Base-by-base conservation (phyloP, 2,113 vertebrate species). In the Nematolebias whitei region DNA sequence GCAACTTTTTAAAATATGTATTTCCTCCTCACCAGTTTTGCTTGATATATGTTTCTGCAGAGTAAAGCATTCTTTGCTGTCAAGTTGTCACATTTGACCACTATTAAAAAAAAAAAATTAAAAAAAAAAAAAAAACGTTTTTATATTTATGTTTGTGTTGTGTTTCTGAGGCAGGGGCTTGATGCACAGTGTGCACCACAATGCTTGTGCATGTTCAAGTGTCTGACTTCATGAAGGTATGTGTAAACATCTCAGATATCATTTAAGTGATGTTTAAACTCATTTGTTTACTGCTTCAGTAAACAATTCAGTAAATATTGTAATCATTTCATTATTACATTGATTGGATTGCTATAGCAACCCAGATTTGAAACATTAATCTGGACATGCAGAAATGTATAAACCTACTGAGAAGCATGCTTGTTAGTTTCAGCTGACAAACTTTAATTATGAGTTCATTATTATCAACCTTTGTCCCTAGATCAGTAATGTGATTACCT, bases 271-370 rank as follows among this genome's bases (percentile, higher is more conserved):
- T 26, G 24, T 60, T 63, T 69, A 74, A 87, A 82, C 60, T 18
- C 29, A 10, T 55, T 57, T 70, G 63, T 81, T 84, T 84, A 70
- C 61, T 47, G 57, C 53, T 79, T 56, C n/a, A n/a, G n/a, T n/a
- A n/a, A n/a, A n/a, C n/a, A n/a, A n/a, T n/a, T n/a, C n/a, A n/a
- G n/a, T n/a, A n/a, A n/a, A n/a, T n/a, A n/a, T n/a, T n/a, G n/a
- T n/a, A n/a, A n/a, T n/a, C n/a, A n/a, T n/a, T n/a, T n/a, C n/a
- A n/a, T n/a, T n/a, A n/a, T 52, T 75, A 49, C 62, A 65, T 60
- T 12, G 38, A 64, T 66, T 32, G 39, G 20, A 39, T 79, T 64
- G 40, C 61, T 14, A 22, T 20, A 38, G 55, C 12, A 44, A 71
- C 51, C 10, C 1, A 16, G 4, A 55, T 58, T 16, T 60, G 41